A percentile compares a stretch with the other conserved stretches of the same genome.
These are phyloP conservation scores for Macroglossus sobrinus DNA, from an alignment of 2,113 vertebrate species.

Conservation along the genomic window DNA sequence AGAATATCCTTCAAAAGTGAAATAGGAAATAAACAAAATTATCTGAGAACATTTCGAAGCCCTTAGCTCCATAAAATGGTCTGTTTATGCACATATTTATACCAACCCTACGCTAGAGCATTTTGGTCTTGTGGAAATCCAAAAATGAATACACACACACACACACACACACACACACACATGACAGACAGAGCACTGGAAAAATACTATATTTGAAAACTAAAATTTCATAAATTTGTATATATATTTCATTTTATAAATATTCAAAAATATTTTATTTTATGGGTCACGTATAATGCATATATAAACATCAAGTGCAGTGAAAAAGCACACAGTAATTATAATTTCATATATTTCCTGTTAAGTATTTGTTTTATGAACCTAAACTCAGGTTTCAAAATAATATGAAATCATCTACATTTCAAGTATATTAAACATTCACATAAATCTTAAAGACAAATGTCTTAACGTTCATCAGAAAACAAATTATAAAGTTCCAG, in stretches of 20 bases:
- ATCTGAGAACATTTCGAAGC: not conserved
- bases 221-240: slow-evolving; percentile 21
- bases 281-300: not conserved
- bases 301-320: not conserved
- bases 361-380: slow-evolving; percentile 20
- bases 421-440: not conserved
- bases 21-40: slow-evolving; percentile 40
- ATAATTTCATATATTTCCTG: slow-evolving; percentile 15
- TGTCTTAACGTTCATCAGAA: not conserved
- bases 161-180: not conserved
- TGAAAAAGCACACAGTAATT: not conserved
- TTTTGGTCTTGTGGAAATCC: not conserved
- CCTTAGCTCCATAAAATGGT: not conserved
- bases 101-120: not conserved
- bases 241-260: slow-evolving; percentile 24
- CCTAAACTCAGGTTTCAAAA: slow-evolving; percentile 30
- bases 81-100: not conserved
- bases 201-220: slow-evolving; percentile 4
- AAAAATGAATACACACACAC: not conserved
- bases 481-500: not conserved
- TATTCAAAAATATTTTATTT: not conserved
- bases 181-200: not conserved
- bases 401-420: slow-evolving; percentile 4
- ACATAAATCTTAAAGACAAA: slow-evolving; percentile 10
- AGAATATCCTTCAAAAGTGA: slow-evolving; percentile 47